Conservation (phyloP, 2,888 invertebrate genomes). For the Clepsis dumicolana region DNA sequence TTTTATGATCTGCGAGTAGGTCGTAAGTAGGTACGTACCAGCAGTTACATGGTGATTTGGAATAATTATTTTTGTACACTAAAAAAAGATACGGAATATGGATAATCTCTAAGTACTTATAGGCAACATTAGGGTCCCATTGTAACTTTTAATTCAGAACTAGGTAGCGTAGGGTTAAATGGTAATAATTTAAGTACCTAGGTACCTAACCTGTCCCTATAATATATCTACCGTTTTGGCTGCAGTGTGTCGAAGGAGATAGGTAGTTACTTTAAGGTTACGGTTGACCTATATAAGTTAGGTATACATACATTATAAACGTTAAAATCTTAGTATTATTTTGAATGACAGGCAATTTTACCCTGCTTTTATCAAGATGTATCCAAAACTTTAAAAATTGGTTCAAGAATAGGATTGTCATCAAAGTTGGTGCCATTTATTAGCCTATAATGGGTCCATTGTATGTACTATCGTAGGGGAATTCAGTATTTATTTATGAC, state of each 20-base stretch:
- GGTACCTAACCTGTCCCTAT: conserved; percentile 19
- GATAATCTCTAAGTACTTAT: conserved; percentile 30
- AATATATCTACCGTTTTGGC: conserved; percentile 23
- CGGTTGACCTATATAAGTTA: conserved; percentile 24
- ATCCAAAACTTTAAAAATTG: conserved; percentile 73
- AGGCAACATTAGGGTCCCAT: conserved; percentile 43
- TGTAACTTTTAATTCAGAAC: conserved; percentile 35
- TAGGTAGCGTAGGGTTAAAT: conserved; percentile 20
- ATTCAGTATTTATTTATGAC: too few relatives aligned
- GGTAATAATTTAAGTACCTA: conserved; percentile 20
- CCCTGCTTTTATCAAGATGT: conserved; percentile 79
- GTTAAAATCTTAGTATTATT: conserved; percentile 67
- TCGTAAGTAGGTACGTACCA: not conserved
- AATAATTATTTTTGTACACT: conserved; percentile 19
- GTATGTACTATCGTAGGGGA: conserved; percentile 25
- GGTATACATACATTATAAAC: conserved; percentile 48
- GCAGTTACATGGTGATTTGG: not conserved
- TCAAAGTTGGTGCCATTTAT: conserved; percentile 41
- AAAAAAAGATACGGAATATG: conserved; percentile 25
- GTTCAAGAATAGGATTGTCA: conserved; percentile 67
- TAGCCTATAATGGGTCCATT: conserved; percentile 32
- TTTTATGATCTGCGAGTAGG: too few relatives aligned
- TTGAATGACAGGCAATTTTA: conserved; percentile 77
- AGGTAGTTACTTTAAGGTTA: conserved; percentile 27
- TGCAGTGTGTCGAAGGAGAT: conserved; percentile 27